A percentile compares a stretch with the other conserved stretches of the same genome.
Conservation (phyloP, 2,797 vertebrate genomes). For the Ammospiza maritima region DNA sequence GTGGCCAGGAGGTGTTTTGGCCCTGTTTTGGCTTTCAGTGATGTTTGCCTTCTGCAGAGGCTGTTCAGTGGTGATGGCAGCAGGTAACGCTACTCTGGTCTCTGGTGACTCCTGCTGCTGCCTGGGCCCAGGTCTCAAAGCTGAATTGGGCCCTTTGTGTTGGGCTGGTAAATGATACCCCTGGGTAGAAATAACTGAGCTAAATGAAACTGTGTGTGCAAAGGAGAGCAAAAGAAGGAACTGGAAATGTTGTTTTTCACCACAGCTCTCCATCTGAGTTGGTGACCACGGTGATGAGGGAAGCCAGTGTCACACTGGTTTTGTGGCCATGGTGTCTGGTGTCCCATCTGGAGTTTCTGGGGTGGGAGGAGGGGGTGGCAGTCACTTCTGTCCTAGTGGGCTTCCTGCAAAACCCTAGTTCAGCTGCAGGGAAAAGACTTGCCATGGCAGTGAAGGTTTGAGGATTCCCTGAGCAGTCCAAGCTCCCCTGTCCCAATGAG, state of each 20-base stretch:
- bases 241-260: not conserved
- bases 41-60: not conserved
- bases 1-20: not conserved
- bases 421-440: not conserved
- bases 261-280: not conserved
- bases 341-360: not conserved
- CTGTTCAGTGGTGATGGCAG: not conserved
- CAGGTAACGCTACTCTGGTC: not conserved
- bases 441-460: not conserved
- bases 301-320: not conserved
- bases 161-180: slow-evolving; percentile 35
- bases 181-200: slow-evolving; percentile 46
- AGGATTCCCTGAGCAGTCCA: not conserved
- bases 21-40: not conserved
- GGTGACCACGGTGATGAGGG: slow-evolving; percentile 8
- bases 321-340: not conserved
- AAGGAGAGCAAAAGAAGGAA: slow-evolving; percentile 25
- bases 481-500: not conserved
- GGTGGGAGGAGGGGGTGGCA: not conserved
- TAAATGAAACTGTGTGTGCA: not conserved
- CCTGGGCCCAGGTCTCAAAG: not conserved
- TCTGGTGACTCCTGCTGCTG: slow-evolving; percentile 1
- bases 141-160: slow-evolving; percentile 44
- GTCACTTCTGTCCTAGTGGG: not conserved
- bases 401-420: not conserved